These are phyloP conservation scores for Acanthopleura granulata DNA, from an alignment of 2,888 invertebrate species.

Conservation along the genomic window DNA sequence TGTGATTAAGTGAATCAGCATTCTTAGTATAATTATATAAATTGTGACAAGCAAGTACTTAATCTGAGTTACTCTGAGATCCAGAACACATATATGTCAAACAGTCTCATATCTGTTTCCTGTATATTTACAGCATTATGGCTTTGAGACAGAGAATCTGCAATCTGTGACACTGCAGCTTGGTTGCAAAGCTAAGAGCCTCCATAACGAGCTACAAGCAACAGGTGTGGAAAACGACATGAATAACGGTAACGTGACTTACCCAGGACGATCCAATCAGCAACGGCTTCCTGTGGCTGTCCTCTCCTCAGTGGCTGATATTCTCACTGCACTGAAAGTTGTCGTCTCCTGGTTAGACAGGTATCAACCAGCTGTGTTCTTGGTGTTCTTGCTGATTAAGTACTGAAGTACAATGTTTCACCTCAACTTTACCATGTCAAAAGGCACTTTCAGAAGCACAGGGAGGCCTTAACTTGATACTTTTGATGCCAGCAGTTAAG, in stretches of 20 bases:
- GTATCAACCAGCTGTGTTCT: constrained; percentile 65
- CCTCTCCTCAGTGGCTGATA: constrained; percentile 87
- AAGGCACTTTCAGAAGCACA: too few species aligned
- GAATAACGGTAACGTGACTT: constrained; percentile 50
- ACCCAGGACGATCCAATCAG: constrained; percentile 26
- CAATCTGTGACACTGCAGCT: constrained; percentile 89
- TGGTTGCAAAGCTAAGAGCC: constrained; percentile 84
- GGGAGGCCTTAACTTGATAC: too few species aligned
- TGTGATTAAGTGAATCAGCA: too few species aligned
- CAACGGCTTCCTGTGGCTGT: constrained; percentile 63
- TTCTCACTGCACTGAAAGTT: constrained; percentile 87
- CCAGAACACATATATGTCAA: too few species aligned
- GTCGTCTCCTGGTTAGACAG: constrained; percentile 93
- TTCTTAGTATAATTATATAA: too few species aligned
- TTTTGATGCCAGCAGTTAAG: too few species aligned
- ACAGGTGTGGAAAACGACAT: constrained; percentile 71
- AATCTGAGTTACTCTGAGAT: too few species aligned
- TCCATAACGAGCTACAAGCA: constrained; percentile 78
- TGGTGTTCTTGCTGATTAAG: too few species aligned
- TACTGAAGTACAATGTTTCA: too few species aligned
- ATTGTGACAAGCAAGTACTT: too few species aligned
- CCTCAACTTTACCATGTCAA: too few species aligned
- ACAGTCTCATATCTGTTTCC: constrained; percentile 22
- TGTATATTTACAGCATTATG: constrained; percentile 82
- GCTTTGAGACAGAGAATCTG: constrained; percentile 90